Conservation (phyloP, 2,113 vertebrate genomes). For the Henicopernis longicauda region DNA sequence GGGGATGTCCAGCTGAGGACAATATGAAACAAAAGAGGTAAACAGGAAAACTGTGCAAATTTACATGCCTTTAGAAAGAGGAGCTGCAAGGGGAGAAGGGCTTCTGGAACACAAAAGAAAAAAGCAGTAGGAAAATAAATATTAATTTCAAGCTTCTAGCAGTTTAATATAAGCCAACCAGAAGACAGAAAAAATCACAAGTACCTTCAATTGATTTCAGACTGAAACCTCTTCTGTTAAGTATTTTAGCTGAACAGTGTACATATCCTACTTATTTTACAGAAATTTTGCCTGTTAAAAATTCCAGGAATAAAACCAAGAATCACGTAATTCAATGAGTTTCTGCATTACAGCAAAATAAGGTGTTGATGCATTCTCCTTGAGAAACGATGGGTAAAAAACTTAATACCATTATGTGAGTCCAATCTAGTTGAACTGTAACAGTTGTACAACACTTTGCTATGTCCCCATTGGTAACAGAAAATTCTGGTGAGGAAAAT, state of each 20-base stretch:
- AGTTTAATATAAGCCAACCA: background rate
- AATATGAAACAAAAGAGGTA: background rate
- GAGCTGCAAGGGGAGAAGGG: background rate
- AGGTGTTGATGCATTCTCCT: background rate
- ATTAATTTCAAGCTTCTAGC: background rate
- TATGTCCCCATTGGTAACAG: background rate
- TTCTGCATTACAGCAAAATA: background rate
- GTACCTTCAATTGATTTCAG: background rate
- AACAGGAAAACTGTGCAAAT: background rate
- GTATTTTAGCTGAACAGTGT: background rate
- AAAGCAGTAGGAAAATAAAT: background rate
- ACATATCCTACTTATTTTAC: background rate
- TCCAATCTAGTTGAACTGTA: constrained; percentile 15
- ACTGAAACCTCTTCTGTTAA: background rate
- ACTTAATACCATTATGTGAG: constrained; percentile 2
- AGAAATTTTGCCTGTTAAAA: background rate
- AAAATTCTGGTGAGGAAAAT: background rate
- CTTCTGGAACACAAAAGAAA: background rate
- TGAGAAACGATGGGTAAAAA: background rate
- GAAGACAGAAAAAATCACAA: background rate
- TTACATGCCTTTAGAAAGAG: background rate
- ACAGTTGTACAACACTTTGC: background rate
- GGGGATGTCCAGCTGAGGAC: background rate
- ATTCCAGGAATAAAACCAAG: background rate
- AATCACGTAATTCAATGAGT: constrained; percentile 7